A percentile compares a stretch with the other conserved stretches of the same genome.
These are phyloP conservation scores for Setophaga coronata DNA, from an alignment of 2,113 vertebrate genomes.

Conservation along the genomic window DNA sequence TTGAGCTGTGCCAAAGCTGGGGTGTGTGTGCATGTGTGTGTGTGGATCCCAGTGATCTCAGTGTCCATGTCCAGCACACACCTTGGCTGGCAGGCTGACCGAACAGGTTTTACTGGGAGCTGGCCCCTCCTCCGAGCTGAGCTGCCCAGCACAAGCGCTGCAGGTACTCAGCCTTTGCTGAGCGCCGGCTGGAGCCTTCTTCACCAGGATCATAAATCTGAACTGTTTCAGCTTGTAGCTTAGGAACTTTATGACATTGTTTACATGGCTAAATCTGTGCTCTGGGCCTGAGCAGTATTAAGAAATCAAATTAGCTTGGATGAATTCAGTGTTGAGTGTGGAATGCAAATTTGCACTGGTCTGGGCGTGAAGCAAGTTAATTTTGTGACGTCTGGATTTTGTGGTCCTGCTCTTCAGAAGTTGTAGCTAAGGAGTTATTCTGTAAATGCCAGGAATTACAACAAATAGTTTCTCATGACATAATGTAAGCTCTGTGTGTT, in stretches of 20 bases:
- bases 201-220: neutral
- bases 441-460: constrained; percentile 8
- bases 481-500: neutral
- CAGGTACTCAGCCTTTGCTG: neutral
- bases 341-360: neutral
- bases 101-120: neutral
- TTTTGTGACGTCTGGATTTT: constrained; percentile 25
- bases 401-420: neutral
- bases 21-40: neutral
- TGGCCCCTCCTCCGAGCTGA: neutral
- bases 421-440: neutral
- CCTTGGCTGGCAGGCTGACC: neutral
- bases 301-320: neutral
- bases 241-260: neutral
- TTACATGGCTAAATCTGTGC: neutral
- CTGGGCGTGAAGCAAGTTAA: neutral
- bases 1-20: neutral
- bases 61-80: neutral
- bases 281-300: neutral
- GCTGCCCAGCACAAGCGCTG: neutral
- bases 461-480: constrained; percentile 6
- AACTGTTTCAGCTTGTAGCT: neutral
- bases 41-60: neutral
- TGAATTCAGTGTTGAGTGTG: neutral
- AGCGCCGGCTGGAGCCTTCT: neutral